Base-by-base conservation (phyloP, 2,888 invertebrate species). In the Corbicula japonica region DNA sequence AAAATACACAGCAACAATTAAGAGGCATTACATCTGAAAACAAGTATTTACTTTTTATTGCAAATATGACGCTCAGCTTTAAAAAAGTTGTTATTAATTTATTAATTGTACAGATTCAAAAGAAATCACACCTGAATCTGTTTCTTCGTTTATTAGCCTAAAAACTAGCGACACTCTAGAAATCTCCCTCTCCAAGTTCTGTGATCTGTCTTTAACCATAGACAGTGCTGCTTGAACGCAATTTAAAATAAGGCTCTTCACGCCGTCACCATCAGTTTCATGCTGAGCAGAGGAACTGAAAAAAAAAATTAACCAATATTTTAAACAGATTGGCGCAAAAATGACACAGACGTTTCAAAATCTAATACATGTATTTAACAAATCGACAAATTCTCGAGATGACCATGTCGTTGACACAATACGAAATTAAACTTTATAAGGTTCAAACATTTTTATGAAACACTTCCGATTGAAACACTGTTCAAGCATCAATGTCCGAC, bases 191-290 rank as follows among this genome's bases (percentile, higher is more conserved):
- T 63, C 28, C 0, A 52, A 56, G n/a, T 68, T 65, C 8, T 44
- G 32, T 4, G 71, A 81, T 5, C 68, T 54, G 56, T 89, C 89
- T 69, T 87, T 85, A 32, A 91, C 83, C 81, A 87, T 85, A 34
- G 89, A 81, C 5, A 85, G 80, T 6, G 90, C 89, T 0, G 84
- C 80, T 69, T 88, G 89, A 15, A 89, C 44, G 72, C 89, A 86
- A 6, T 68, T 69, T n/a, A 50, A 52, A n/a, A 90, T 69, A 35
- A 89, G 70, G 15, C 66, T 54, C 12, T 62, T 38, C 15, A 76
- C 60, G 52, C 74, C 50, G 23, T 8, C 23, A 2, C 28, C 50
- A 5, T 18, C 5, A 46, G 46, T 12, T 46, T 5, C n/a, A 10
- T 46, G 46, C n/a, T n/a, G n/a, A n/a, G n/a, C n/a, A n/a, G n/a